A percentile compares a stretch with the other conserved stretches of the same genome.
phyloP scores from a whole-genome alignment of 53 echinoderm and acorn worm genomes.

The Arbacia lixula region DNA sequence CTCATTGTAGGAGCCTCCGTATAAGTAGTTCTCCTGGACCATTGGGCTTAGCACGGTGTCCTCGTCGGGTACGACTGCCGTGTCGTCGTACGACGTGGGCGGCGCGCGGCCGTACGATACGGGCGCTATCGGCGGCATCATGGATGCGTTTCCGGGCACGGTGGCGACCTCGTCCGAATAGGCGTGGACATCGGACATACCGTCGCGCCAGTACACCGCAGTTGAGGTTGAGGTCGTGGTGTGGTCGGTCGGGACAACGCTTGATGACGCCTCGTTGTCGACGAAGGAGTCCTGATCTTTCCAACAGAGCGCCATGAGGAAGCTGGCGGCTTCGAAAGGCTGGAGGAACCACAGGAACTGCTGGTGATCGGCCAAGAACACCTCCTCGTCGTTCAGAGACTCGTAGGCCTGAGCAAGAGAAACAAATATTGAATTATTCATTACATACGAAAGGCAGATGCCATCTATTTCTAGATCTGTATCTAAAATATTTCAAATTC shows the following conservation, averaged over 20 bases:
- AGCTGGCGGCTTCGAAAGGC: constrained; percentile 84
- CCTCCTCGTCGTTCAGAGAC: constrained; percentile 35
- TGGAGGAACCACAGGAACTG: constrained; percentile 93
- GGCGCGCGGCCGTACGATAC: constrained; percentile 25
- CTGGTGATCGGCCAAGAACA: constrained; percentile 52
- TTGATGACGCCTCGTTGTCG: background rate
- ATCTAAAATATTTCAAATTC: too few species aligned
- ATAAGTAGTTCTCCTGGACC: constrained; percentile 43
- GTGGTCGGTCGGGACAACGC: constrained; percentile 29
- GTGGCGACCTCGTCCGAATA: constrained; percentile 55
- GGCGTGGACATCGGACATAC: background rate
- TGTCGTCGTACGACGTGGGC: constrained; percentile 23
- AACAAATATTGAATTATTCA: too few species aligned
- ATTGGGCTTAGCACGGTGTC: constrained; percentile 21
- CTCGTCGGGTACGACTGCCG: constrained; percentile 44
- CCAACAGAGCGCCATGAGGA: constrained; percentile 71
- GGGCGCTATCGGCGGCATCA: constrained; percentile 17
- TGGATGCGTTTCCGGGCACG: constrained; percentile 53
- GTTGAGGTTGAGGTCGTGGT: background rate
- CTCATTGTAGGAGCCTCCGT: background rate
- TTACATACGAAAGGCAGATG: too few species aligned
- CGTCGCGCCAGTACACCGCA: constrained; percentile 7
- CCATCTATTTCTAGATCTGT: too few species aligned
- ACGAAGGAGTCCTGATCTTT: constrained; percentile 33
- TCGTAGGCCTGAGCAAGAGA: constrained; percentile 18